Evolutionary conservation across 2,113 vertebrate species (phyloP).

Genomic region (Callionymus lyra): DNA sequence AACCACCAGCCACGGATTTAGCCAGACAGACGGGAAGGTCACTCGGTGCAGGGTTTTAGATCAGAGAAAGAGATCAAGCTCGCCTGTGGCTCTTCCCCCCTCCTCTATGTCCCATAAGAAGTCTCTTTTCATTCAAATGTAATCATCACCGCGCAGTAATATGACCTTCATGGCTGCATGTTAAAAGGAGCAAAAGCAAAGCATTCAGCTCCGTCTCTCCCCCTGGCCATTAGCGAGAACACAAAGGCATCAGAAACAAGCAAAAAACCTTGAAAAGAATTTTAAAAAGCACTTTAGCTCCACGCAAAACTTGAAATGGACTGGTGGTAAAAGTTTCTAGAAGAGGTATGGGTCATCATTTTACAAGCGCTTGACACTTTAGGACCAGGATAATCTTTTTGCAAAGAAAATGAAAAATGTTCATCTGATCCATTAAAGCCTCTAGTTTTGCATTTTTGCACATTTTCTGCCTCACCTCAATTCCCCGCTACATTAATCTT

Average conservation of each 20-base stretch:
- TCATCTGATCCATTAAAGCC: slow-evolving; percentile 70
- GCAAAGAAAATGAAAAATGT: not conserved
- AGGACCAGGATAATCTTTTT: too few species aligned
- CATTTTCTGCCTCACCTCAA: slow-evolving; percentile 75
- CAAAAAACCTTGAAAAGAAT: slow-evolving; percentile 43
- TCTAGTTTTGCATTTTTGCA: slow-evolving; percentile 50
- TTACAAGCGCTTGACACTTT: too few species aligned
- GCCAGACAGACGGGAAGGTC: slow-evolving; percentile 54
- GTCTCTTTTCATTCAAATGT: slow-evolving; percentile 64
- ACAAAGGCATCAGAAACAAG: slow-evolving; percentile 54
- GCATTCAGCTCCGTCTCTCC: slow-evolving; percentile 48
- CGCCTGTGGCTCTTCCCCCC: slow-evolving; percentile 47
- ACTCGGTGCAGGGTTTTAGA: slow-evolving; percentile 48
- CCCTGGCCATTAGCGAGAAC: slow-evolving; percentile 45
- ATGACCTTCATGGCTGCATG: slow-evolving; percentile 64
- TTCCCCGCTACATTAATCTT: slow-evolving; percentile 98
- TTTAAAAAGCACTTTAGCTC: slow-evolving; percentile 33
- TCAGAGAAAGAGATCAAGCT: slow-evolving; percentile 54
- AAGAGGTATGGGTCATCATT: too few species aligned
- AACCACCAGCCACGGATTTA: slow-evolving; percentile 27
- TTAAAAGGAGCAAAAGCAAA: slow-evolving; percentile 59
- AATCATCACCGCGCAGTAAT: slow-evolving; percentile 57
- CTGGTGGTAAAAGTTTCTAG: too few species aligned
- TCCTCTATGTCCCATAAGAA: slow-evolving; percentile 45
- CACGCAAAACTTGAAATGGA: slow-evolving; percentile 23